Evolutionary conservation across 1,140 invertebrate genomes (phyloP).

Genomic region (Metopolophium dirhodum): DNA sequence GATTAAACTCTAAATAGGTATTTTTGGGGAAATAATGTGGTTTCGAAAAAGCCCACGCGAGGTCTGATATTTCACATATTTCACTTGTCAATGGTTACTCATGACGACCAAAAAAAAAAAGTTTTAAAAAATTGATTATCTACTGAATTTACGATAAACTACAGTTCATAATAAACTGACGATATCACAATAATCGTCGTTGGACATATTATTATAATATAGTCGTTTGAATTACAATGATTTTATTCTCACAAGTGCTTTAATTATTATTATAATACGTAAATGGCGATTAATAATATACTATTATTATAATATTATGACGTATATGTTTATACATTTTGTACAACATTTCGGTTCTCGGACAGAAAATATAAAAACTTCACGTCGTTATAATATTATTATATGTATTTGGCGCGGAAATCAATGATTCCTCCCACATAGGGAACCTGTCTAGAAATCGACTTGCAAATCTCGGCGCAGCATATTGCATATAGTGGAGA

Average conservation of each 20-base stretch:
- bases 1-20: not conserved
- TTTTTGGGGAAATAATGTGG: not conserved
- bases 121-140: not conserved
- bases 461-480: not conserved
- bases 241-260: not conserved
- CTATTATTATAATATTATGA: not conserved
- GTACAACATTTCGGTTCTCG: not conserved
- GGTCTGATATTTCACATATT: not conserved
- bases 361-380: not conserved
- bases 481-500: too few relatives aligned
- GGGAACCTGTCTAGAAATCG: not conserved
- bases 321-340: not conserved
- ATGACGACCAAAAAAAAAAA: not conserved
- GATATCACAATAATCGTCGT: not conserved
- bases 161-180: not conserved
- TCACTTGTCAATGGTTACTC: not conserved
- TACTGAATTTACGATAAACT: not conserved
- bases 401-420: not conserved
- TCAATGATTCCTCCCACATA: not conserved
- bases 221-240: too few relatives aligned
- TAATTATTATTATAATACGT: not conserved
- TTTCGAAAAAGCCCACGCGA: not conserved
- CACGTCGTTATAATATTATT: fast-evolving
- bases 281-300: not conserved
- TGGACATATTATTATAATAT: not conserved